Evolutionary conservation across 92 coral and sea anemone genomes (phyloP).

Genomic region (Palythoa grandiflora): DNA sequence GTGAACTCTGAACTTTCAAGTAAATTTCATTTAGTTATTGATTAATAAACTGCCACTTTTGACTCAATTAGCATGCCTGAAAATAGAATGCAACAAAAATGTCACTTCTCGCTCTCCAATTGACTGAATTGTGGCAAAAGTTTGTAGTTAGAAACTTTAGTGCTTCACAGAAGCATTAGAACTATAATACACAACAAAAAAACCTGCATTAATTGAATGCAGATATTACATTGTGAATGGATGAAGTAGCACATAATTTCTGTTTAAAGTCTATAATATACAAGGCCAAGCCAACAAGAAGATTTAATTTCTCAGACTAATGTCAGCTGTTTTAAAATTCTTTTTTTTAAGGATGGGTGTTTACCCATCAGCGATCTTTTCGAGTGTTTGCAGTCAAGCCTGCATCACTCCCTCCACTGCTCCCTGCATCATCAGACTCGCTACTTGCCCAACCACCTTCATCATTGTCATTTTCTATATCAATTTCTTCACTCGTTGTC

Average conservation of each 20-base stretch:
- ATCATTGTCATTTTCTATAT: conserved; percentile 86
- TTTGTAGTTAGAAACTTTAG: neutral
- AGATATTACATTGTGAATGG: conserved; percentile 21
- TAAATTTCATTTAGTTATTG: too few relatives aligned
- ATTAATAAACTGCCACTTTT: neutral
- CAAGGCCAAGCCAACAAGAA: conserved; percentile 1
- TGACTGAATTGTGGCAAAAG: conserved; percentile 15
- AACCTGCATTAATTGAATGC: conserved; percentile 12
- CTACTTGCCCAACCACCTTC: conserved; percentile 96
- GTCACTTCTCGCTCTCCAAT: neutral
- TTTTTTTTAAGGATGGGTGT: conserved; percentile 25
- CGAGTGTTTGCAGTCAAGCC: conserved; percentile 89
- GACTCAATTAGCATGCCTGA: neutral
- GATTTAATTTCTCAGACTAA: neutral
- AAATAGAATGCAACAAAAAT: neutral
- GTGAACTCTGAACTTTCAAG: too few relatives aligned
- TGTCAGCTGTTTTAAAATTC: conserved; percentile 17
- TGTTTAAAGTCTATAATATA: conserved; percentile 36
- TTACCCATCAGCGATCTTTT: conserved; percentile 59
- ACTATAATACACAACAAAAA: conserved; percentile 34
- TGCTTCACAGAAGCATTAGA: conserved; percentile 43
- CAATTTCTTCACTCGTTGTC: conserved; percentile 89
- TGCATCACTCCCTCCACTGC: conserved; percentile 97
- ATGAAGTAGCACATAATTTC: neutral
- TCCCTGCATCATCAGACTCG: conserved; percentile 95